Conservation (phyloP, 1,140 invertebrate genomes). For the Lepidostoma basale region DNA sequence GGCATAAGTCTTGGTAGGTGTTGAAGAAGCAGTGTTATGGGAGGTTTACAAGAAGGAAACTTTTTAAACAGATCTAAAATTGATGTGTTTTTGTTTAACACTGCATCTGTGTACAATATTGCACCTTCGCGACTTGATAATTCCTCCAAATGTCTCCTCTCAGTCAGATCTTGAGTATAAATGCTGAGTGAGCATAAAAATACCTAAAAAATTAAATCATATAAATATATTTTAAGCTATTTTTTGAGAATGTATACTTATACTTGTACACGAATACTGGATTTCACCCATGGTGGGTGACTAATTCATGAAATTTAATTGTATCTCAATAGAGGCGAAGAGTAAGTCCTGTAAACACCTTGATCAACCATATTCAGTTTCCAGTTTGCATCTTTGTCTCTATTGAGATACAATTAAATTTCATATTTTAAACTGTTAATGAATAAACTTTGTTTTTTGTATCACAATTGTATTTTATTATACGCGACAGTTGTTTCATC, state of each 20-base stretch:
- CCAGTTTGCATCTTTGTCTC: no score
- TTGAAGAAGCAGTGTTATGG: slow-evolving; percentile 70
- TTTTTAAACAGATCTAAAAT: slow-evolving; percentile 70
- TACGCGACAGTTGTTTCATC: no score
- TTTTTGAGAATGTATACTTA: no score
- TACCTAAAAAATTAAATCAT: slow-evolving; percentile 57
- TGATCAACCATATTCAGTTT: no score
- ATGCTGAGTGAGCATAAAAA: slow-evolving; percentile 67
- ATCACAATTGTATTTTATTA: no score
- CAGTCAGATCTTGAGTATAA: slow-evolving; percentile 64
- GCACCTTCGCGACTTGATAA: slow-evolving; percentile 71
- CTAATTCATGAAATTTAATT: no score
- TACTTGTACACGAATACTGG: no score
- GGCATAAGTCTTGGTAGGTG: slow-evolving; percentile 75
- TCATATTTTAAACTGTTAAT: no score
- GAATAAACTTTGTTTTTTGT: no score
- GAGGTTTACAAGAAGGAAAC: slow-evolving; percentile 69
- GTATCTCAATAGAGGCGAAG: no score
- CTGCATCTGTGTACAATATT: slow-evolving; percentile 64
- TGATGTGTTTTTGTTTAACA: slow-evolving; percentile 63
- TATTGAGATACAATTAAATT: no score
- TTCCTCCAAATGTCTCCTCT: slow-evolving; percentile 68
- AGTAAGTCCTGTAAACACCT: not conserved
- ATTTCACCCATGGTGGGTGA: no score
- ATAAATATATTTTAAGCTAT: not conserved